phyloP scores from a whole-genome alignment of 2,888 invertebrate species.

The Eutolmus rufibarbis region DNA sequence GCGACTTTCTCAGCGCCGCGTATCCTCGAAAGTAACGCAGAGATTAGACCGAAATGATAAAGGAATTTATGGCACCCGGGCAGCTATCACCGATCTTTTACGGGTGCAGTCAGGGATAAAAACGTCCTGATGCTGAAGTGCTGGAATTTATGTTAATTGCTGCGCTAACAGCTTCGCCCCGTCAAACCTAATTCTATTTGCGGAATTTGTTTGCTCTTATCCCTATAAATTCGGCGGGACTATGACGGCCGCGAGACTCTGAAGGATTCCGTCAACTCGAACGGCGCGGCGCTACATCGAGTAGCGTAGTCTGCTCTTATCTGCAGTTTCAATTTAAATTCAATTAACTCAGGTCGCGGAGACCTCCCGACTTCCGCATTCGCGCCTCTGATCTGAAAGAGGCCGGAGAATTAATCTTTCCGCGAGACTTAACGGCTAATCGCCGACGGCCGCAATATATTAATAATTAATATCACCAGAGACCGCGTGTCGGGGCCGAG shows the following conservation, averaged over 20 bases:
- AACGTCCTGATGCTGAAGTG: background rate
- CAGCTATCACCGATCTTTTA: conserved; percentile 20
- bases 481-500: background rate
- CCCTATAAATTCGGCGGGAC: background rate
- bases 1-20: conserved; percentile 5
- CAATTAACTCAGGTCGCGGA: background rate
- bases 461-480: conserved; percentile 2
- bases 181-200: conserved; percentile 33
- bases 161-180: conserved; percentile 9
- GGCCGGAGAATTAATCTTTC: background rate
- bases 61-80: conserved; percentile 19
- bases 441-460: background rate
- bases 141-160: conserved; percentile 25
- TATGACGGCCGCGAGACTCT: background rate
- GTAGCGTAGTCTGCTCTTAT: background rate
- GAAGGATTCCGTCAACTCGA: background rate
- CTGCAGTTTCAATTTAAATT: background rate
- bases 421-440: background rate
- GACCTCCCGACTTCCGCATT: background rate
- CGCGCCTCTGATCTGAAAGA: background rate
- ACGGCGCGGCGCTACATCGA: background rate
- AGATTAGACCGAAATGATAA: conserved; percentile 34
- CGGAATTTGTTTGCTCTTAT: conserved; percentile 22
- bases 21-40: conserved; percentile 14
- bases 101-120: conserved; percentile 24